phyloP scores from a whole-genome alignment of 2,113 vertebrate species.

The Theristicus caerulescens region DNA sequence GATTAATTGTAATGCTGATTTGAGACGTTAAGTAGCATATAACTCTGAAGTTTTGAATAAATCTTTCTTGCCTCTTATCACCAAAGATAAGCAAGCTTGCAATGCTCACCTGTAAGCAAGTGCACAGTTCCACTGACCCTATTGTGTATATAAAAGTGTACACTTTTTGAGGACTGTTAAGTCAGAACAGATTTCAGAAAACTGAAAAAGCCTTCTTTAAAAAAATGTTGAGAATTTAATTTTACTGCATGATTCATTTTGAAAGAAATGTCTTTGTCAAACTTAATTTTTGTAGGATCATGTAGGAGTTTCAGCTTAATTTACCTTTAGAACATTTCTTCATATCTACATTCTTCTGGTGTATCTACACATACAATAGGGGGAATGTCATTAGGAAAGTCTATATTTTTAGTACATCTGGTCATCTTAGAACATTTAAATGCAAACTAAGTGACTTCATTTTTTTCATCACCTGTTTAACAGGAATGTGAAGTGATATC shows the following conservation, averaged over 20 bases:
- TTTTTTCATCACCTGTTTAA: background rate
- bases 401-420: background rate
- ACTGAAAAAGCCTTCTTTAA: background rate
- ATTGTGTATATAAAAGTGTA: background rate
- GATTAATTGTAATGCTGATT: background rate
- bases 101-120: background rate
- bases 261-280: background rate
- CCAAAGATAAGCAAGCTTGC: background rate
- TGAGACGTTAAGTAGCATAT: background rate
- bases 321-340: background rate
- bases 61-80: background rate
- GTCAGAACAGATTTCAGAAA: background rate
- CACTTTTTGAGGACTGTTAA: background rate
- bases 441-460: background rate
- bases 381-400: background rate
- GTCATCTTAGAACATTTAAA: background rate
- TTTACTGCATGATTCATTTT: background rate
- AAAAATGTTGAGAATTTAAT: background rate
- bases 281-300: background rate
- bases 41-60: background rate
- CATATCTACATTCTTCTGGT: background rate
- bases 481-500: background rate
- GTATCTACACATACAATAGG: background rate
- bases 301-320: constrained; percentile 4
- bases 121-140: background rate